phyloP scores from a whole-genome alignment of 2,888 invertebrate genomes.

The Leptopilina drosophilae region DNA sequence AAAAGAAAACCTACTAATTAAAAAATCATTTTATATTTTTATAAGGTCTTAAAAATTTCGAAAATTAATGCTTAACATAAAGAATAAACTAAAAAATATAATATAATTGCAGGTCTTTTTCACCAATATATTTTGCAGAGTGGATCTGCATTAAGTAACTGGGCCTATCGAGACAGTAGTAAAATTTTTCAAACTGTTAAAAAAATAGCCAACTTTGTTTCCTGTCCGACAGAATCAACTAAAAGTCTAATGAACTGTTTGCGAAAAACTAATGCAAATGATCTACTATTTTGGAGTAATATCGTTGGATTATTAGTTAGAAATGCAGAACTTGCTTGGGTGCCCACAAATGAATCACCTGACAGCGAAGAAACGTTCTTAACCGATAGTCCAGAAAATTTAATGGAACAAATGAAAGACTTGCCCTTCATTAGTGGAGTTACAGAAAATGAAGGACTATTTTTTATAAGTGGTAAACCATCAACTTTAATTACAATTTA shows the following conservation, averaged over 20 bases:
- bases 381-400: neutral
- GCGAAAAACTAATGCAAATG: neutral
- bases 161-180: neutral
- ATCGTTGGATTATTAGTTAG: neutral
- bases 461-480: neutral
- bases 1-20: neutral
- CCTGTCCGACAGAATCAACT: neutral
- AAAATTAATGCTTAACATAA: no score
- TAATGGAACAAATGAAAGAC: constrained; percentile 19
- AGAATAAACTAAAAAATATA: no score
- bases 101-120: neutral
- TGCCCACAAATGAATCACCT: neutral
- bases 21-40: no score
- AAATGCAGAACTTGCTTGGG: neutral
- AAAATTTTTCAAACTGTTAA: neutral
- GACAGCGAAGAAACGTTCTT: neutral
- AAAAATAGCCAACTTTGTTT: neutral
- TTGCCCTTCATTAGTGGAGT: neutral
- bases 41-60: no score
- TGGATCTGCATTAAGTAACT: neutral
- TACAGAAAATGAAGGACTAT: neutral
- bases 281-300: neutral
- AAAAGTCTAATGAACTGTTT: neutral
- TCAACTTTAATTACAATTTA: neutral
- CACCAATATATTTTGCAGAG: constrained; percentile 22